Conservation (phyloP, 2,888 invertebrate genomes). For the Caenorhabditis drosophilae region DNA sequence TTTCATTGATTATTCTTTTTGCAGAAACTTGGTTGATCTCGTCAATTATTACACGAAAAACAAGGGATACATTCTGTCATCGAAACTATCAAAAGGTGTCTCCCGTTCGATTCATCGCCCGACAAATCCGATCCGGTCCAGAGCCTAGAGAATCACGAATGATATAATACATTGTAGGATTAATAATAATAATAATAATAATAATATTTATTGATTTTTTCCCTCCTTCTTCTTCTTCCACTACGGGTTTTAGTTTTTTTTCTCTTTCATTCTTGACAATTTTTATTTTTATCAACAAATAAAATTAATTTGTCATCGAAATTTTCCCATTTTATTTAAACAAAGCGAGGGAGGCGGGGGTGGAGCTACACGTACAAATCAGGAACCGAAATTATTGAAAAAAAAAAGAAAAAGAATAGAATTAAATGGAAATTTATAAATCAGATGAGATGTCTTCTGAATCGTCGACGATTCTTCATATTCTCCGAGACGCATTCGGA, state of each 20-base stretch:
- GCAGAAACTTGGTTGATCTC: conserved; percentile 45
- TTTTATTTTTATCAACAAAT: background rate
- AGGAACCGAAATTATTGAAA: background rate
- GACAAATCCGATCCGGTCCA: background rate
- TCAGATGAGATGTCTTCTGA: conserved; percentile 6
- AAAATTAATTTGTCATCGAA: background rate
- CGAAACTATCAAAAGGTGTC: conserved; percentile 35
- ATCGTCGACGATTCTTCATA: conserved; percentile 13
- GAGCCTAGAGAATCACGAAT: background rate
- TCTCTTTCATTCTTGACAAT: background rate
- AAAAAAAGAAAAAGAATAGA: no score
- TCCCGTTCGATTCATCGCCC: background rate
- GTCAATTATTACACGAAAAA: conserved; percentile 46
- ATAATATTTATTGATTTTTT: background rate
- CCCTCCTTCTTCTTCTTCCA: background rate
- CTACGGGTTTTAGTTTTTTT: background rate
- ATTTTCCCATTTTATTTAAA: background rate
- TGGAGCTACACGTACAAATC: no score
- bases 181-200: background rate
- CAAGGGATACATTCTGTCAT: conserved; percentile 40
- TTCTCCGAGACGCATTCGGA: conserved; percentile 31
- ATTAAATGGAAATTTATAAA: no score
- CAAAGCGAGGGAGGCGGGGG: no score
- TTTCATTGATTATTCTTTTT: conserved; percentile 6
- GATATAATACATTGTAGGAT: background rate